Conservation (phyloP, 2,113 vertebrate species). For the Syngnathus scovelli region DNA sequence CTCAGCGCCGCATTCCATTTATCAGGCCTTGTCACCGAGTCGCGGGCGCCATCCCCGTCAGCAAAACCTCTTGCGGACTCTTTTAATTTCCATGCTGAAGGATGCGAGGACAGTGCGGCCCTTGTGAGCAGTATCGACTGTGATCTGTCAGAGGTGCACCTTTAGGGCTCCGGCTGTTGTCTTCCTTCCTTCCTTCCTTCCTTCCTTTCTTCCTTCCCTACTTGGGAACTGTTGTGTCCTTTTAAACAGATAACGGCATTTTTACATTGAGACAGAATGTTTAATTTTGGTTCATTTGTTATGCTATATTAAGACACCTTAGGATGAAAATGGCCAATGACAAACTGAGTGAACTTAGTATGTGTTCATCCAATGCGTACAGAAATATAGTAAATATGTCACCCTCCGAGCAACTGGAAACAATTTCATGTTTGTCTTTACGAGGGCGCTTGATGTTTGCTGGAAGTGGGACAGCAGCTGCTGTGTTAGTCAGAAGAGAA, state of each 20-base stretch:
- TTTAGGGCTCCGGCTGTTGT: constrained; percentile 34
- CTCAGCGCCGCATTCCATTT: constrained; percentile 45
- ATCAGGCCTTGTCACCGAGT: constrained; percentile 56
- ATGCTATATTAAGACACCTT: neutral
- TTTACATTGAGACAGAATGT: neutral
- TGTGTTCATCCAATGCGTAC: no score
- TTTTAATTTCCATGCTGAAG: constrained; percentile 63
- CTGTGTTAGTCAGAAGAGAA: no score
- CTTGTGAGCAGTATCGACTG: constrained; percentile 61
- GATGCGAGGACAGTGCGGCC: constrained; percentile 56
- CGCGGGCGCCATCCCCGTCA: constrained; percentile 56
- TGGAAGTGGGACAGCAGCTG: no score
- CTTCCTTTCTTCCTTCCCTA: neutral
- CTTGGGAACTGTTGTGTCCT: constrained; percentile 28
- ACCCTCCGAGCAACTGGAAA: no score
- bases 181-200: constrained; percentile 8
- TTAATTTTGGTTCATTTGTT: neutral
- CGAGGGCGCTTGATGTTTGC: no score
- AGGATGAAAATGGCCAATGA: no score
- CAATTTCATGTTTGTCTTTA: no score
- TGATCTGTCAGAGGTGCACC: constrained; percentile 55
- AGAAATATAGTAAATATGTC: no score
- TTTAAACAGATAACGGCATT: neutral
- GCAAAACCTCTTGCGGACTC: constrained; percentile 52
- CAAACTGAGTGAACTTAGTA: no score